A percentile compares a stretch with the other conserved stretches of the same genome.
phyloP scores from a whole-genome alignment of 1,140 invertebrate genomes.

The Rhyzopertha dominica region DNA sequence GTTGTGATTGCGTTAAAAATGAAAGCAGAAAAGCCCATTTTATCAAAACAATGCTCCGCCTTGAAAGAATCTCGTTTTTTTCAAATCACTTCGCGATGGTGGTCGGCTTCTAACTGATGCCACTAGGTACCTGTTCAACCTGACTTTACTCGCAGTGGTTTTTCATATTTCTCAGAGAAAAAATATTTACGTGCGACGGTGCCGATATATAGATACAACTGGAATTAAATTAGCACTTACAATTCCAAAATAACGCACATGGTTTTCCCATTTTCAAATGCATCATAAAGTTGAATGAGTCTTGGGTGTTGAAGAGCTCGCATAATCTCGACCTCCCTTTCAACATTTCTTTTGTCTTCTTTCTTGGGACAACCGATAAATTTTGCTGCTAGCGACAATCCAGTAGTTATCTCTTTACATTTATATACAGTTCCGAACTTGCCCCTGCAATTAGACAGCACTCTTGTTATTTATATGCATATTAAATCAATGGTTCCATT shows the following conservation, averaged over 20 bases:
- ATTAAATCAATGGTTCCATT: constrained; percentile 31
- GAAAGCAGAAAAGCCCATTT: too few species aligned
- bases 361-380: constrained; percentile 79
- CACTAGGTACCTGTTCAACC: too few species aligned
- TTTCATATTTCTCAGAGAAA: too few species aligned
- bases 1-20: too few species aligned
- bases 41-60: too few species aligned
- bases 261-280: constrained; percentile 85
- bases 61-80: too few species aligned
- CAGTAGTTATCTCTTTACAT: constrained; percentile 78
- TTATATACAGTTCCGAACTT: constrained; percentile 97
- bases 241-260: constrained; percentile 95
- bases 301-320: constrained; percentile 85
- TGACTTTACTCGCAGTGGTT: too few species aligned
- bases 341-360: constrained; percentile 86
- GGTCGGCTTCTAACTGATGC: too few species aligned
- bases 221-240: too few species aligned
- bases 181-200: too few species aligned
- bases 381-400: constrained; percentile 84
- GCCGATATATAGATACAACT: not conserved
- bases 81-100: too few species aligned
- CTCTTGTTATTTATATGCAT: too few species aligned
- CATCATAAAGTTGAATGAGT: constrained; percentile 93
- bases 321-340: constrained; percentile 97
- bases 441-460: constrained; percentile 63